Evolutionary conservation across 2,888 invertebrate genomes (phyloP), one percentile per base, ranked within the genome.

Genomic region (Dryomyza anilis): DNA sequence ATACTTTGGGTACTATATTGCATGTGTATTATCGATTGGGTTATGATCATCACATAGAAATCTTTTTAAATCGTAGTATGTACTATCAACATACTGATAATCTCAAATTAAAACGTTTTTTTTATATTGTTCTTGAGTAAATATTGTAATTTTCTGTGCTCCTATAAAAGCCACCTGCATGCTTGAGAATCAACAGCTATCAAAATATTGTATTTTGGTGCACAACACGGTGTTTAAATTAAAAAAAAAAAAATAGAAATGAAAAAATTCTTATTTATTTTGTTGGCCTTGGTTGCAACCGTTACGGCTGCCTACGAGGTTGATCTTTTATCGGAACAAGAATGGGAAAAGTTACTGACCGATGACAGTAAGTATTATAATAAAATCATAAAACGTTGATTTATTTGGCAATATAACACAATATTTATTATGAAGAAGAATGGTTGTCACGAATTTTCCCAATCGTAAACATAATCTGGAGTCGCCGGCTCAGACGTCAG

Each of bases 101-200:
- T n/a, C n/a, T n/a, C n/a, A n/a, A n/a, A n/a, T n/a, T n/a, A n/a
- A n/a, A n/a, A n/a, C n/a, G n/a, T n/a, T n/a, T n/a, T n/a, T n/a
- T n/a, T n/a, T n/a, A n/a, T n/a, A n/a, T n/a, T n/a, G n/a, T n/a
- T n/a, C n/a, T n/a, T n/a, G n/a, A n/a, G n/a, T n/a, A n/a, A n/a
- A n/a, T n/a, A n/a, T n/a, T n/a, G n/a, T n/a, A n/a, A n/a, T n/a
- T n/a, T n/a, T n/a, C n/a, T n/a, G n/a, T n/a, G n/a, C 39, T 12
- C n/a, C 68, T 78, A 78, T 78, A 78, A 73, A 78, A 78, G 74
- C 62, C 67, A 1, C 36, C 14, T 39, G 50, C 50, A 10, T 19
- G 16, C 2, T 0, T n/a, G n/a, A 2, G 2, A 52, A 30, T 30
- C 12, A 48, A 29, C 56, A 73, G 68, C 69, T 69, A 62, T 68